Evolutionary conservation across 2,113 vertebrate species (phyloP), one percentile per base, ranked within the genome.

Genomic region (Anas platyrhynchos): DNA sequence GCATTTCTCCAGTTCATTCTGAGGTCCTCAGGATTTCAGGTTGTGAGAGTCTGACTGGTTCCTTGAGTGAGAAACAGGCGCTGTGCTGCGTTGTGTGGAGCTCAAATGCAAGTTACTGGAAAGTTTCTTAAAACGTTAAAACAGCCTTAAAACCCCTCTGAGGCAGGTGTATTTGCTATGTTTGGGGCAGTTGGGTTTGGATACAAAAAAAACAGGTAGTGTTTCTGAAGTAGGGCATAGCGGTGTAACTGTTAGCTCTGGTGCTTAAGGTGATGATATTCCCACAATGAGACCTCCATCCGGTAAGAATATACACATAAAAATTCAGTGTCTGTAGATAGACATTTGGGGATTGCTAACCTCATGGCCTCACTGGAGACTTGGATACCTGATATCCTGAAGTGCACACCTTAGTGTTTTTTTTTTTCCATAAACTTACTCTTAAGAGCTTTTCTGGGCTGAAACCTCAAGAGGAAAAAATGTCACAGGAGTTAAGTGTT

Each of bases 221-320:
- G 21, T 54, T 87, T 79, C 41, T 46, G 71, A 68, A 67, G 7
- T 27, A 23, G 58, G 11, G 44, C 0, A 21, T 34, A 13, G 20
- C 7, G 6, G 38, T 13, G 0, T 63, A 54, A 22, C 12, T 34
- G 16, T 52, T 68, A 34, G 63, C 25, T 94, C 58, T 89, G 32
- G 7, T 56, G 4, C 46, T 65, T 55, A 34, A 17, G 52, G 52
- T 23, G 13, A 3, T 7, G 31, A 18, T 25, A 29, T 52, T 85
- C n/a, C 17, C 32, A 62, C 20, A 32, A 48, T 12, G 21, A 54
- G 20, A 54, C 16, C 4, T 4, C 0, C 5, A 63, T 73, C 62
- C 3, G 1, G 10, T 31, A 59, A 0, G 1, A 84, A 26, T n/a
- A 23, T 2, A 0, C 13, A 32, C 5, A 2, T 26, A 13, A 20